Evolutionary conservation across 2,797 vertebrate genomes (phyloP).

Genomic region (Rhinophrynus dorsalis): DNA sequence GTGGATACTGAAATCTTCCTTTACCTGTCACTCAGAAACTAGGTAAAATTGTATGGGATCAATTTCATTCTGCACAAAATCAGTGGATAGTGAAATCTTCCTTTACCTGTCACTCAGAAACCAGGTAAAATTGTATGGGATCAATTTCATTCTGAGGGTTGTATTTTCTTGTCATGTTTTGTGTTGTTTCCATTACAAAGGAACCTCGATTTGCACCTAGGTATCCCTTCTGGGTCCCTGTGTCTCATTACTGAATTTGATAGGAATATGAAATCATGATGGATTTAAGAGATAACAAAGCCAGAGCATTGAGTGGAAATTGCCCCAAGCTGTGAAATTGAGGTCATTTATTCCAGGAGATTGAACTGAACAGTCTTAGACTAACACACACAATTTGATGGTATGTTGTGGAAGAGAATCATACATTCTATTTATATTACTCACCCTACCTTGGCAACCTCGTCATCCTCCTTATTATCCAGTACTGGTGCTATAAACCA

Average conservation of each 20-base stretch:
- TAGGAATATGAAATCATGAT: constrained; percentile 27
- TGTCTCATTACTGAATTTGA: constrained; percentile 25
- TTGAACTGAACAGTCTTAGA: neutral
- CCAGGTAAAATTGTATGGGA: too few relatives aligned
- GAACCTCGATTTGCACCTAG: neutral
- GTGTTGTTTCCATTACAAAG: neutral
- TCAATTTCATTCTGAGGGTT: neutral
- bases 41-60: too few relatives aligned
- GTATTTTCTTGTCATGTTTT: neutral
- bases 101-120: too few relatives aligned
- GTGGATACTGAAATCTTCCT: too few relatives aligned
- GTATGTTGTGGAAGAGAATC: neutral
- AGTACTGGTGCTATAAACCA: too few relatives aligned
- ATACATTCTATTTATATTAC: too few relatives aligned
- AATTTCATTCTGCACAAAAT: too few relatives aligned
- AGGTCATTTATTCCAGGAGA: constrained; percentile 30
- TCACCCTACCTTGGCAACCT: too few relatives aligned
- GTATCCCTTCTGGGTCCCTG: neutral
- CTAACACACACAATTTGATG: neutral
- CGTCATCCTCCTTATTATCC: too few relatives aligned
- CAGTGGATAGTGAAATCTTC: too few relatives aligned
- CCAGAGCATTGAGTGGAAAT: neutral
- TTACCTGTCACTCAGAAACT: too few relatives aligned
- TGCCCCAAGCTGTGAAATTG: constrained; percentile 30
- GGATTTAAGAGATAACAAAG: constrained; percentile 21